Evolutionary conservation across 2,888 invertebrate species (phyloP), one percentile per base, ranked within the genome.

Genomic region (Melieria picta): DNA sequence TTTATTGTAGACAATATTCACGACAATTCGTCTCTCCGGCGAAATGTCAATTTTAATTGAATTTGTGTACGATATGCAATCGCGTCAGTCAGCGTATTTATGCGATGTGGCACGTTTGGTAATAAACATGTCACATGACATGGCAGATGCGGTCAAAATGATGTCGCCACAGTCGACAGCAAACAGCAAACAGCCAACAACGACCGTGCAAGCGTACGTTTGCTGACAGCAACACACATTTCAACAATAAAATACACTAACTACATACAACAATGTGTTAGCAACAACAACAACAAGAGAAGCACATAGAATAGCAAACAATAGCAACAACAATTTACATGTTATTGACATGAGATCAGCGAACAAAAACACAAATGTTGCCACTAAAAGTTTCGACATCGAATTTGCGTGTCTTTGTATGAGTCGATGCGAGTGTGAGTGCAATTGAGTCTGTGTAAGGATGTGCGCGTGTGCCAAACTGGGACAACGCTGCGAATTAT

Each of bases 21-120:
- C 48, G 66, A 66, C 66, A 60, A 30, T 66, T 58, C 58, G 60
- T 58, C 66, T 66, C 57, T 42, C 42, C 50, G 7, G 45, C 75
- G 74, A 76, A 75, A 76, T 76, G 75, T 76, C 75, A 75, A 75
- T 72, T 79, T 82, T 74, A 80, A 75, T 83, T 79, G 82, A 83
- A 83, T 83, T 82, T 83, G 82, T 80, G 82, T 82, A 79, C 67
- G 67, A 67, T 67, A 67, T 67, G 67, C 60, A 65, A 63, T 70
- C 62, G 69, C 56, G 69, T 61, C 7, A 56, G 11, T 30, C 56
- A 58, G 73, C 71, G n/a, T 66, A 71, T 72, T 72, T 72, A 72
- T 72, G 68, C 72, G 68, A 68, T 65, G 68, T 58, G 60, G 52
- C 52, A 58, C 58, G 60, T 67, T 67, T 52, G 68, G 77, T 75